Conservation (phyloP, 2,888 invertebrate species). For the Callinectes sapidus region DNA sequence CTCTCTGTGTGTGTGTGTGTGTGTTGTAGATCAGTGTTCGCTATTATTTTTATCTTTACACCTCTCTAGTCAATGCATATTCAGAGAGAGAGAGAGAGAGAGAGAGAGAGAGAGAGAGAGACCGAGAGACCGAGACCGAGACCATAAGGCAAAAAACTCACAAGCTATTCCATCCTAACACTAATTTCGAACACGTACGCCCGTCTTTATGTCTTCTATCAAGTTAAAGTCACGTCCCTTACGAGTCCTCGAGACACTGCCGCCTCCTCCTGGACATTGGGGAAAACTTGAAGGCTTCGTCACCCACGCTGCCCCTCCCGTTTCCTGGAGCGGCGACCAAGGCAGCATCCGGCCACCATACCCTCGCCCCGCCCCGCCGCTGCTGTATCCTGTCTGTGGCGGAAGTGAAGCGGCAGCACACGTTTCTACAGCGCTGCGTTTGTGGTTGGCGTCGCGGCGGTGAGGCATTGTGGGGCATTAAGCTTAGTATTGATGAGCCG, state of each 20-base stretch:
- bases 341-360: slow-evolving; percentile 14
- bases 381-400: slow-evolving; percentile 10
- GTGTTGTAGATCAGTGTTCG: not conserved
- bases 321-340: slow-evolving; percentile 6
- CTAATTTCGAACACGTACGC: not conserved
- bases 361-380: not conserved
- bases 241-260: not conserved
- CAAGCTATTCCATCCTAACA: not conserved
- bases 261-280: not conserved
- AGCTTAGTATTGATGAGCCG: not conserved
- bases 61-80: too few species aligned
- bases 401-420: slow-evolving; percentile 29
- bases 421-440: not conserved
- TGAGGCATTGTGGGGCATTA: not conserved
- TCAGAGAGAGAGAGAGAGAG: too few species aligned
- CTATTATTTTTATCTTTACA: not conserved
- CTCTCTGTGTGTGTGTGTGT: not conserved
- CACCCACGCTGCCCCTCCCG: slow-evolving; percentile 13
- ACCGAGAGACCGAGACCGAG: too few species aligned
- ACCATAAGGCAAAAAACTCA: not conserved
- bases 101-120: too few species aligned
- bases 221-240: not conserved
- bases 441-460: not conserved
- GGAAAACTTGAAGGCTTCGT: slow-evolving; percentile 36
- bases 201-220: not conserved